phyloP scores from a whole-genome alignment of 1,140 invertebrate species.

The Dendrolimus kikuchii region DNA sequence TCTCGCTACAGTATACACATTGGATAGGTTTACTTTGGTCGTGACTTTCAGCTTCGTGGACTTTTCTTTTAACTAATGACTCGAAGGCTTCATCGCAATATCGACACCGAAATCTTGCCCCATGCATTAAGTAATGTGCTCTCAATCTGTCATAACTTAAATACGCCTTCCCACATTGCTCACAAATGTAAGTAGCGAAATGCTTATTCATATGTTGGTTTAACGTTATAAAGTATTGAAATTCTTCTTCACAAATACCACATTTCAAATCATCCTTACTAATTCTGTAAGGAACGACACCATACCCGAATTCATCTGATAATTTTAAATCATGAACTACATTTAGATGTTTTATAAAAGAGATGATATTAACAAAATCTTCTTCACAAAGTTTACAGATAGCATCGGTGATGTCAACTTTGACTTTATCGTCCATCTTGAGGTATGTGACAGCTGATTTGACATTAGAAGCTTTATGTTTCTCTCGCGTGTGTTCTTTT shows the following conservation, averaged over 20 bases:
- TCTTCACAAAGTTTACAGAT: conserved; percentile 33
- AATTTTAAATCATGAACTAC: conserved; percentile 28
- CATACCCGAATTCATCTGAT: conserved; percentile 30
- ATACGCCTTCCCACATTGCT: conserved; percentile 83
- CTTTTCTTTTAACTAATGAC: conserved; percentile 34
- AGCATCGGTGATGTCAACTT: conserved; percentile 44
- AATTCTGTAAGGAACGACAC: conserved; percentile 50
- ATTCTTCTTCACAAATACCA: conserved; percentile 48
- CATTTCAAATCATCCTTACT: conserved; percentile 45
- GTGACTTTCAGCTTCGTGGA: conserved; percentile 39
- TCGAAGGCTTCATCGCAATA: conserved; percentile 39
- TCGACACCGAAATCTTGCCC: conserved; percentile 34
- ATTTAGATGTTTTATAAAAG: conserved; percentile 38
- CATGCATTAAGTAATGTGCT: conserved; percentile 41
- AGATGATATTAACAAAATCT: conserved; percentile 19
- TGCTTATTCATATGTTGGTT: conserved; percentile 66
- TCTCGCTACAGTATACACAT: conserved; percentile 46
- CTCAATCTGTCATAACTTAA: conserved; percentile 44
- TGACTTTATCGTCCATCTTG: conserved; percentile 55
- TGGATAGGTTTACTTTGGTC: conserved; percentile 34
- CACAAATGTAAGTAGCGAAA: conserved; percentile 78
- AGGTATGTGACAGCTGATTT: conserved; percentile 51
- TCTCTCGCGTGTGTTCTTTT: conserved; percentile 40
- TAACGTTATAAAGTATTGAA: conserved; percentile 63
- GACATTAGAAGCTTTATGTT: conserved; percentile 36